phyloP scores from a whole-genome alignment of 2,888 invertebrate genomes.

The Siphonodentalium dalli region DNA sequence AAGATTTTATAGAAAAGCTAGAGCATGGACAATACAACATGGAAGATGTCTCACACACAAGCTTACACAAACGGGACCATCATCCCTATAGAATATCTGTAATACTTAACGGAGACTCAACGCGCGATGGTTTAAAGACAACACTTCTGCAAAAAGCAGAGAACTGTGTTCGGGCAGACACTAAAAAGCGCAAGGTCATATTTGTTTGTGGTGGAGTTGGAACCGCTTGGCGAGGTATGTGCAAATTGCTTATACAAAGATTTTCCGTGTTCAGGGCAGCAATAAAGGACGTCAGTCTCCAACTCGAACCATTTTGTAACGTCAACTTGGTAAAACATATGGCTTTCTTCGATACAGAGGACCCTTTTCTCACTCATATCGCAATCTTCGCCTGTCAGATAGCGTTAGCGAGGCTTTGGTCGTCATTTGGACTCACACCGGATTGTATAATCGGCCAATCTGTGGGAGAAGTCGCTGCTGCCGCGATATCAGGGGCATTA shows the following conservation, averaged over 20 bases:
- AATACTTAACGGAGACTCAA: slow-evolving; percentile 1
- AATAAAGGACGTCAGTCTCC: slow-evolving; percentile 25
- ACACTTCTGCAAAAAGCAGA: background rate
- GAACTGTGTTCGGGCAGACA: background rate
- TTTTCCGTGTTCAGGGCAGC: slow-evolving; percentile 20
- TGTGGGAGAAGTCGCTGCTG: slow-evolving; percentile 45
- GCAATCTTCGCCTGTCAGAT: slow-evolving; percentile 42
- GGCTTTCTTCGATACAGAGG: slow-evolving; percentile 20
- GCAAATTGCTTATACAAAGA: slow-evolving; percentile 23
- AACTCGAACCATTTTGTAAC: slow-evolving; percentile 11
- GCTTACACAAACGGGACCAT: slow-evolving; percentile 34
- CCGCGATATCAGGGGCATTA: slow-evolving; percentile 29
- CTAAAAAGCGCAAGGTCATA: slow-evolving; percentile 11
- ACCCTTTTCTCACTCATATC: slow-evolving; percentile 34
- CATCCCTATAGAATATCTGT: slow-evolving; percentile 20
- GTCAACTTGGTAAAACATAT: no score
- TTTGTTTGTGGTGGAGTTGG: slow-evolving; percentile 44
- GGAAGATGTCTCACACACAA: slow-evolving; percentile 27
- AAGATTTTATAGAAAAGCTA: background rate
- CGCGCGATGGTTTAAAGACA: background rate
- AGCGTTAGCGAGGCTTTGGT: slow-evolving; percentile 30
- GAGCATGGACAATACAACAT: slow-evolving; percentile 1
- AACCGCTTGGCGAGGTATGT: slow-evolving; percentile 37
- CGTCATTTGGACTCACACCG: slow-evolving; percentile 31
- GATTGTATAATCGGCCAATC: slow-evolving; percentile 41